Evolutionary conservation across 2,113 vertebrate species (phyloP), one percentile per base, ranked within the genome.

Genomic region (Myxocyprinus asiaticus): DNA sequence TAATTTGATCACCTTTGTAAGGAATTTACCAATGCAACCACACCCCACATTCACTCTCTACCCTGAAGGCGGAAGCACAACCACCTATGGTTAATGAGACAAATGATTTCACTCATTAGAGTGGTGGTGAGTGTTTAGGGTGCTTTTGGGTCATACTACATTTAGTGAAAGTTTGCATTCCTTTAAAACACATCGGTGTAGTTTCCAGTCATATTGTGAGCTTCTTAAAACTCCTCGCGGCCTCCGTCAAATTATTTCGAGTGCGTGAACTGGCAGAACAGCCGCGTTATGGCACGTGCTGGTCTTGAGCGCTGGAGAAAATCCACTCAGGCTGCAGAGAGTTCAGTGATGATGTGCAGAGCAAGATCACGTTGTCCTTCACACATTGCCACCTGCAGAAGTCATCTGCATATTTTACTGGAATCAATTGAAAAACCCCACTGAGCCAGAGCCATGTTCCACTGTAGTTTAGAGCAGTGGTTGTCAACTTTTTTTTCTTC

Each of bases 341-440:
- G 15, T 77, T 94, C 85, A 90, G 87, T 73, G 90, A 90, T 22
- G 91, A 94, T 47, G 84, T 83, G n/a, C 93, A 93, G 74, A 90
- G 89, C 59, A 69, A 66, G 4, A 80, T 93, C 0, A 91, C 93
- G 9, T 83, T 94, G 77, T 83, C 69, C 0, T 94, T 94, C 78
- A 86, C 92, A 0, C 82, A 89, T 74, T 94, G 93, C 83, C 93
- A 94, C 87, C 88, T 94, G 82, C 85, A 84, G 84, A 93, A 91
- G 93, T 93, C 72, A 61, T 33, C 15, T 6, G 56, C 17, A 17
- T n/a, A 43, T 76, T 65, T 53, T 53, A 76, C 17, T 63, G 10
- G 3, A n/a, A 33, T 33, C 58, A 33, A 10, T 33, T 33, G 22
- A 33, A 33, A 33, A 33, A 33, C 22, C 22, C 22, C 22, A 33